Conservation (phyloP, 2,797 vertebrate genomes). For the Microtus obscurus region DNA sequence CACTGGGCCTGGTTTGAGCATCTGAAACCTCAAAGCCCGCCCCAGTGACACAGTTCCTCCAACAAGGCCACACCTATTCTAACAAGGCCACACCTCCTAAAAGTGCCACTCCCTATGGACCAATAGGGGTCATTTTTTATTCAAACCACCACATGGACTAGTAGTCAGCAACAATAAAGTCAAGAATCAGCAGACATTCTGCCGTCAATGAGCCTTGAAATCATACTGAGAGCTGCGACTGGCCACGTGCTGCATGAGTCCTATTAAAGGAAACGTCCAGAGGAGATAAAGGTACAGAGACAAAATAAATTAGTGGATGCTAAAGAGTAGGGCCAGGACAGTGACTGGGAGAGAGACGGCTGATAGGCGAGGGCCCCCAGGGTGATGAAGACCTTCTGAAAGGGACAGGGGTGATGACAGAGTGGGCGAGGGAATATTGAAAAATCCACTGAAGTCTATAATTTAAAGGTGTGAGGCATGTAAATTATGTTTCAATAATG, state of each 20-base stretch:
- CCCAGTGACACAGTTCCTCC: background rate
- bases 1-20: background rate
- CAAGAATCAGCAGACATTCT: background rate
- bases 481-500: constrained; percentile 37
- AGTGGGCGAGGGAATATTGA: background rate
- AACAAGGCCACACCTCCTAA: background rate
- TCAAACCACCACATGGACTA: background rate
- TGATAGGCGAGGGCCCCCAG: no score
- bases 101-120: background rate
- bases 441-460: background rate
- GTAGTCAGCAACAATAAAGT: background rate
- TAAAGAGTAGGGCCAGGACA: no score
- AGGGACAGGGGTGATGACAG: background rate
- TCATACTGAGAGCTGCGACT: background rate
- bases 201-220: background rate
- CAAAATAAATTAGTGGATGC: background rate
- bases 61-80: background rate
- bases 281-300: background rate
- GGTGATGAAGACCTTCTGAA: background rate
- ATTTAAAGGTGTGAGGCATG: background rate
- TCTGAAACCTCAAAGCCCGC: background rate
- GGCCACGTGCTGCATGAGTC: background rate
- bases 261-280: background rate
- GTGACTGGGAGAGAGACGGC: background rate
- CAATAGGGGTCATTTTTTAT: background rate